Base-by-base conservation (phyloP, 2,797 vertebrate genomes). In the Uromys caudimaculatus region DNA sequence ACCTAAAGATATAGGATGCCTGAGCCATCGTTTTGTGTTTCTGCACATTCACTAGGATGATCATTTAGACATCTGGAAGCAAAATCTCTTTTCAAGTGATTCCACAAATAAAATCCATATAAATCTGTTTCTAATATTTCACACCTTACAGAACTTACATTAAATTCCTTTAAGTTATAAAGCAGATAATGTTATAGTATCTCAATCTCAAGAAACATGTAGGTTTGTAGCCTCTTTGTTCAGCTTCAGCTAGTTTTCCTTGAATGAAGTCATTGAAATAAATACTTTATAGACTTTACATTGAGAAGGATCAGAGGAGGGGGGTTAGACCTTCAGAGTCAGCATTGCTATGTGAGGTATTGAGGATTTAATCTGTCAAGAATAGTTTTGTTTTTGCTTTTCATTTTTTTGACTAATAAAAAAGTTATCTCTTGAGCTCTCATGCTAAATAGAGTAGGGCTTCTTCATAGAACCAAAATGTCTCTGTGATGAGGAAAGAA, bases 381-480 rank as follows among this genome's bases (percentile, higher is more conserved):
- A 83, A 90, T 41, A 89, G n/a, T 73, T 50, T 69, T 58, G 38
- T n/a, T 83, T 67, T 86, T 44, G 56, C 7, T 69, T 69, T 52
- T 52, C 13, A 56, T 83, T 29, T 44, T 89, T 27, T 32, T 87
- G 84, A 7, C 60, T 97, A 16, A 90, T 93, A 96, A 96, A 50
- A 81, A 78, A 91, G 89, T 79, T 56, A 85, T 92, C 29, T 50
- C 0, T 90, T 98, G 96, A 89, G 73, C 0, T 97, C 35, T 44
- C 38, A 58, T 89, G 69, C 16, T 86, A 89, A 86, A 85, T 84
- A 92, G 92, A 89, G 32, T 93, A 82, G 64, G 0, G 58, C 2
- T 81, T 81, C 17, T 95, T 75, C 64, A 86, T 79, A 92, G 95
- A 97, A 52, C 10, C 35, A 78, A 94, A 95, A 96, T 94, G 96